These are phyloP conservation scores for Apis florea DNA, from an alignment of 1,140 invertebrate species.

Conservation along the genomic window DNA sequence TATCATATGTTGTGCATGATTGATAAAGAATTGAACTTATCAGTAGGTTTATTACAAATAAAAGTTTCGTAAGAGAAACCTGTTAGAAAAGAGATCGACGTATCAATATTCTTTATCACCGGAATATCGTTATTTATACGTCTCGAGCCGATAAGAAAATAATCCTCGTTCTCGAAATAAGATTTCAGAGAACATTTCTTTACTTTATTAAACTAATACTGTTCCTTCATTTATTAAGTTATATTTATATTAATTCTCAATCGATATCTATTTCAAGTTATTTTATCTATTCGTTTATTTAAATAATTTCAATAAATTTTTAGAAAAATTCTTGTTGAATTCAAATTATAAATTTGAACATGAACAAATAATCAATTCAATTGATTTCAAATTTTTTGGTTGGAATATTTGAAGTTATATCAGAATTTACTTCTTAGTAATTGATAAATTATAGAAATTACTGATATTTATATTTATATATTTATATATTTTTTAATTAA, in stretches of 20 bases:
- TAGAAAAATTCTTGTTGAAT: no score
- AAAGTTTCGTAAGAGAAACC: slow-evolving; percentile 15
- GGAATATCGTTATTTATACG: slow-evolving; percentile 19
- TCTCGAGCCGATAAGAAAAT: slow-evolving; percentile 8
- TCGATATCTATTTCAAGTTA: neutral
- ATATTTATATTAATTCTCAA: neutral
- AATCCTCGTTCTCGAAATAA: neutral
- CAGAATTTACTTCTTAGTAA: neutral
- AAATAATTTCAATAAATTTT: no score
- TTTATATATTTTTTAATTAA: neutral
- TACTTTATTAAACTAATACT: no score
- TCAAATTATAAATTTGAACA: neutral
- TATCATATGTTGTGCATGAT: neutral
- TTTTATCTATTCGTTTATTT: no score
- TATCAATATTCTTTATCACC: neutral
- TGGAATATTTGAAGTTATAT: neutral
- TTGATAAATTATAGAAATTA: neutral
- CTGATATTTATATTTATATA: neutral
- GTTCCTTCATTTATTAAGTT: neutral
- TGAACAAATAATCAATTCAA: neutral
- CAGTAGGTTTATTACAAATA: neutral
- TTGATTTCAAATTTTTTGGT: neutral
- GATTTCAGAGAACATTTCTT: neutral
- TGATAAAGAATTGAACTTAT: slow-evolving; percentile 19
- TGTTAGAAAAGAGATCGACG: neutral